These are phyloP conservation scores for Mugil cephalus DNA, from an alignment of 2,113 vertebrate species.

Conservation along the genomic window DNA sequence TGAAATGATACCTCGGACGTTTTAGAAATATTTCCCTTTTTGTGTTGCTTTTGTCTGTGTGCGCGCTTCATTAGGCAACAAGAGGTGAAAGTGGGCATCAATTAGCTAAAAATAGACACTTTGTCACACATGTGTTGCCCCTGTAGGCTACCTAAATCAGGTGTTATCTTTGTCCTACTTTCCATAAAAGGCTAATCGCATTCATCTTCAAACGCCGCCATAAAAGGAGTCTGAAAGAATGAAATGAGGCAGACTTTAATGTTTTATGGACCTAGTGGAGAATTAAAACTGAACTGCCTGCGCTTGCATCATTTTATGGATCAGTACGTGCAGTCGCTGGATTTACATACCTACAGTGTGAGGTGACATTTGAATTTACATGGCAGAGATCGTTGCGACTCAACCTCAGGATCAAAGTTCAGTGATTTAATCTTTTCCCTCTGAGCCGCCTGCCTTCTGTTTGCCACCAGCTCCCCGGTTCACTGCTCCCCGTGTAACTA, in stretches of 20 bases:
- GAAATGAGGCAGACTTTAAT: constrained; percentile 4
- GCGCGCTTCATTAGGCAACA: background rate
- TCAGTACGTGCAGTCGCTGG: no score
- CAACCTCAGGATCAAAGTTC: constrained; percentile 45
- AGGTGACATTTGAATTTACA: background rate
- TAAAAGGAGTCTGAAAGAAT: constrained; percentile 23
- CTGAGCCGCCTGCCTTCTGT: constrained; percentile 30
- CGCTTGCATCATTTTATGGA: background rate
- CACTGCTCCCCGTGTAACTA: constrained; percentile 23
- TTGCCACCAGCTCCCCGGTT: constrained; percentile 42
- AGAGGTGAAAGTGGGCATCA: constrained; percentile 9
- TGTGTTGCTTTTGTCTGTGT: background rate
- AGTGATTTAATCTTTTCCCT: constrained; percentile 40
- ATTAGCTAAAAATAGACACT: constrained; percentile 25
- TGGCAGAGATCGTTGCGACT: constrained; percentile 25
- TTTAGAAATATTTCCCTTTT: background rate
- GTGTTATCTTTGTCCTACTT: constrained; percentile 36
- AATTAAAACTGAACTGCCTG: background rate
- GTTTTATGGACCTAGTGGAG: background rate
- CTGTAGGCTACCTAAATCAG: constrained; percentile 11
- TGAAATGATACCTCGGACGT: background rate
- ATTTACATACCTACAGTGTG: background rate
- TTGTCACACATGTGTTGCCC: constrained; percentile 3
- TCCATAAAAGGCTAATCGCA: constrained; percentile 34
- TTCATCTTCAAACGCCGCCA: constrained; percentile 30